Evolutionary conservation across 2,113 vertebrate genomes (phyloP), one percentile per base, ranked within the genome.

Genomic region (Dromaius novaehollandiae): DNA sequence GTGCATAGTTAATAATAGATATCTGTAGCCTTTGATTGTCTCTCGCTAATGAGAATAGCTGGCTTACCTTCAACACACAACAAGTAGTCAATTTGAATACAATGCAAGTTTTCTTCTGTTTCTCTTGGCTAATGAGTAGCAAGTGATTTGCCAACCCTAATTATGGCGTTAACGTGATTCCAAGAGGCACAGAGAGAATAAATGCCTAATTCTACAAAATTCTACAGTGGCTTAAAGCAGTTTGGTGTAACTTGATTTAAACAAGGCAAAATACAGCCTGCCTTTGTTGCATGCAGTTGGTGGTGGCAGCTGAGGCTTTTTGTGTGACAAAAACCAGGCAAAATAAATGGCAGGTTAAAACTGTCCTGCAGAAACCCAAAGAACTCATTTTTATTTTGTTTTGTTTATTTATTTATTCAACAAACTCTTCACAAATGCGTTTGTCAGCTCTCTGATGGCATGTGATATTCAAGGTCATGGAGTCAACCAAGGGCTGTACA

Each of bases 41-140:
- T 92, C 34, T 40, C 28, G 20, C 53, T 69, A 44, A 36, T 36
- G 21, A 90, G 58, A 93, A 65, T 15, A 79, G 48, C 92, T 96
- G 93, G 76, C 89, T 94, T 83, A 91, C 69, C 90, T 95, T 95
- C 94, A 94, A 64, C 38, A 51, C 19, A n/a, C 20, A 80, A 64
- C 16, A 83, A 83, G 53, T 28, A 89, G 42, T 55, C 63, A 70
- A 53, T 90, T 91, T 71, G 75, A 90, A 86, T 50, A 81, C 50
- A 86, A 50, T 71, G 89, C 53, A 46, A 22, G 79, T 94, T 94
- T 69, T 15, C 34, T 91, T 93, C 92, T 91, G 70, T 93, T 93
- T 91, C 70, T 91, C 13, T 73, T 74, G 65, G 81, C 53, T 96
- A 91, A 95, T 77, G 81, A 87, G 34, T 75, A 90, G 69, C 82